A percentile compares a stretch with the other conserved stretches of the same genome.
phyloP scores from a whole-genome alignment of 2,888 invertebrate genomes.

The Helleia helle region DNA sequence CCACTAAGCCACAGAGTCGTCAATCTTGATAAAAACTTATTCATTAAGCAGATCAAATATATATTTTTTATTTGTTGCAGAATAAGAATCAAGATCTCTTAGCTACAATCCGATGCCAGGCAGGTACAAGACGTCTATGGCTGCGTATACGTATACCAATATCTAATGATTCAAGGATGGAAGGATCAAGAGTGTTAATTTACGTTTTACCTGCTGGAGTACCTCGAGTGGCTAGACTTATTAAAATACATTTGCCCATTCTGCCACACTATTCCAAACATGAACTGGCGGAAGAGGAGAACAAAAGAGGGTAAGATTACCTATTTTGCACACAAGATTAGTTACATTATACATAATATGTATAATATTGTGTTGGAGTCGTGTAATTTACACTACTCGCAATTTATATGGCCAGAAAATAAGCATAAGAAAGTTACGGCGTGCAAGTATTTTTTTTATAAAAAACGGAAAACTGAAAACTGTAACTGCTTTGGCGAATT shows the following conservation, averaged over 20 bases:
- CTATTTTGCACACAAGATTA: no score
- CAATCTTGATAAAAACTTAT: no score
- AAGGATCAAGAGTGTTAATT: conserved; percentile 40
- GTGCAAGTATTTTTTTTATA: no score
- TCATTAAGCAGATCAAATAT: no score
- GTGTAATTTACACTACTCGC: no score
- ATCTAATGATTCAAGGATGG: conserved; percentile 53
- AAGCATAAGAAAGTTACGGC: no score
- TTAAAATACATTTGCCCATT: conserved; percentile 44
- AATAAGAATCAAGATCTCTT: conserved; percentile 45
- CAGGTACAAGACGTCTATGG: conserved; percentile 92
- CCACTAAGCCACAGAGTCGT: no score
- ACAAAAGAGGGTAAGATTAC: conserved; percentile 28
- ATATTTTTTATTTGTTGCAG: neutral
- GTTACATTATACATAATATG: no score
- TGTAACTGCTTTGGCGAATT: no score
- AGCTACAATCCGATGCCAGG: conserved; percentile 94
- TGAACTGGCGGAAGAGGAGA: conserved; percentile 35
- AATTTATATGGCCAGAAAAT: no score
- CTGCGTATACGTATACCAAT: conserved; percentile 77
- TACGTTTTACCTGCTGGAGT: conserved; percentile 57
- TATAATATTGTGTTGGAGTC: no score
- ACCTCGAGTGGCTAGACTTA: conserved; percentile 54
- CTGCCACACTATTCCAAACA: conserved; percentile 52
- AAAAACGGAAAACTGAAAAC: no score